Percentiles rank a stretch among this genome's conserved stretches.
These are phyloP conservation scores for Heliconius charithonia DNA, from an alignment of 2,888 invertebrate genomes.

Conservation along the genomic window DNA sequence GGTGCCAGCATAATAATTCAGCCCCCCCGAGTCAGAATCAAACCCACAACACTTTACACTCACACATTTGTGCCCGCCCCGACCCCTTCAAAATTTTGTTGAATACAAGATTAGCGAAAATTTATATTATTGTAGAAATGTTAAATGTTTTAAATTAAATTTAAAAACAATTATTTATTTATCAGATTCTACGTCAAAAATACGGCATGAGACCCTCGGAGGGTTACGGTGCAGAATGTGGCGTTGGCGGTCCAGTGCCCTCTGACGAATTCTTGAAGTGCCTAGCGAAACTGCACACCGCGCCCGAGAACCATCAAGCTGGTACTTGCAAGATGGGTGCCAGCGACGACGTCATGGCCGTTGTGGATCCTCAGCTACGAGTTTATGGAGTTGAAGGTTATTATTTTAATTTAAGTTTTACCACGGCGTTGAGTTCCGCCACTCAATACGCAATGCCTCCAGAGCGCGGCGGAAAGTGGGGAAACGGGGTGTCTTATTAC, in stretches of 20 bases:
- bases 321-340: constrained; percentile 94
- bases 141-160: too few species aligned
- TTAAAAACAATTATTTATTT: background rate
- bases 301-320: constrained; percentile 92
- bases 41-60: too few species aligned
- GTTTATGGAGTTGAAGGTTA: constrained; percentile 85
- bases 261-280: constrained; percentile 91
- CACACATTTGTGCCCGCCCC: too few species aligned
- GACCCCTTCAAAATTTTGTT: background rate
- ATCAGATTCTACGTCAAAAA: constrained; percentile 79
- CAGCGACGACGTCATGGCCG: constrained; percentile 86
- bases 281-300: constrained; percentile 87
- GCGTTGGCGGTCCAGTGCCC: constrained; percentile 71
- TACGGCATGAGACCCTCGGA: constrained; percentile 81
- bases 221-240: constrained; percentile 79
- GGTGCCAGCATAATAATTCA: too few species aligned
- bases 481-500: too few species aligned
- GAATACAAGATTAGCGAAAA: background rate
- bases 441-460: too few species aligned
- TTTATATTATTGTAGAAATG: background rate
- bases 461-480: too few species aligned
- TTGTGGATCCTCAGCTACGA: constrained; percentile 87
- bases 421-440: too few species aligned
- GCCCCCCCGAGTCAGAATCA: too few species aligned
- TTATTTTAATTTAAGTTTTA: background rate